phyloP scores from a whole-genome alignment of 1,140 invertebrate species.

The Sminthurides bifidus region DNA sequence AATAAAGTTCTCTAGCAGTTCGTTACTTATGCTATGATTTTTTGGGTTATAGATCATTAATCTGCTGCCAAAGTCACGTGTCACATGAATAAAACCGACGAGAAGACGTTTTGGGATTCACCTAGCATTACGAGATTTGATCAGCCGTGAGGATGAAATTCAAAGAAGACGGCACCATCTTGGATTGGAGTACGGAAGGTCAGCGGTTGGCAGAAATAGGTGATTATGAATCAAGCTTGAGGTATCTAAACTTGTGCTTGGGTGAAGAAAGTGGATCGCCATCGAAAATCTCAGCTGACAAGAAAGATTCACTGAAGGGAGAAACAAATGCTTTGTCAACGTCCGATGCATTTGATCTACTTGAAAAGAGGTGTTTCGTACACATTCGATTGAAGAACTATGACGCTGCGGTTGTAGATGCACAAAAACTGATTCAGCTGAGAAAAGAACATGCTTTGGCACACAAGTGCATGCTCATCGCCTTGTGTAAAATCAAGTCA shows the following conservation, averaged over 20 bases:
- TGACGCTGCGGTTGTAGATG: constrained; percentile 20
- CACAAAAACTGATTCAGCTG: constrained; percentile 16
- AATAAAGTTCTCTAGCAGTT: too few species aligned
- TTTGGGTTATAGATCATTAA: too few species aligned
- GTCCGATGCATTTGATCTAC: constrained; percentile 18
- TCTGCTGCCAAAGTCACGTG: too few species aligned
- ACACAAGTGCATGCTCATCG: constrained; percentile 23
- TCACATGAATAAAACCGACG: too few species aligned
- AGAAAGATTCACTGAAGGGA: neutral
- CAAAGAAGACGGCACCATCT: neutral
- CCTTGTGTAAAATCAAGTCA: constrained; percentile 26
- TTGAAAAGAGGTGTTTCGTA: constrained; percentile 28
- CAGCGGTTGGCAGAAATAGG: neutral
- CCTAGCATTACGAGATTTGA: neutral
- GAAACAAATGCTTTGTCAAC: constrained; percentile 3
- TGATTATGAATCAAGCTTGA: neutral
- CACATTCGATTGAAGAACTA: constrained; percentile 18
- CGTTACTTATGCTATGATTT: too few species aligned
- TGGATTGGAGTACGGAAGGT: neutral
- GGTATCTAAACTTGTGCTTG: neutral
- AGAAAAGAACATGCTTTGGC: constrained; percentile 17
- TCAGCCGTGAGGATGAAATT: neutral
- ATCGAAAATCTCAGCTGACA: neutral
- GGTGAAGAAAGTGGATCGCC: neutral
- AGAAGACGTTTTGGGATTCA: neutral